Base-by-base conservation (phyloP, 2,113 vertebrate species). In the Bungarus multicinctus region DNA sequence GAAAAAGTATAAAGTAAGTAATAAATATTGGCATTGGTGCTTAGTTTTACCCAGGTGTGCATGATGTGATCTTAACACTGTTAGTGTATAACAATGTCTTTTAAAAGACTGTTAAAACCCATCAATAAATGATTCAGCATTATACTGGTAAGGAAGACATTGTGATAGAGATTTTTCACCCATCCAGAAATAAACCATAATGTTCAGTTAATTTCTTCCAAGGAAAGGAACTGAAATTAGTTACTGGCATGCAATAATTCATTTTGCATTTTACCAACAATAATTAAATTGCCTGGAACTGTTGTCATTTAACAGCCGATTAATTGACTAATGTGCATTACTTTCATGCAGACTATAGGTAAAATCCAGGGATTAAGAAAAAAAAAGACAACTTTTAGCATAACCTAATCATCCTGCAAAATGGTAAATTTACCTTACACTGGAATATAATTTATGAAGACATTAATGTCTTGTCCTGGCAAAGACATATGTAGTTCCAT, bases 261-360 rank as follows among this genome's bases (percentile, higher is more conserved):
- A 98, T 98, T 98, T 98, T 97, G 98, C 97, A 97, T 96, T 98
- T 98, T 97, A 97, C 96, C 96, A 98, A 97, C 96, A 97, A 97
- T 98, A 99, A 98, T 98, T 98, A 98, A 99, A 98, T 99, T 99
- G 98, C 98, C 98, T 93, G 98, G 98, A 99, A 99, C 98, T 98
- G 96, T 98, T 98, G 98, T 98, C 98, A 98, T 99, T 99, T 99
- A 99, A 98, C 98, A 99, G 98, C 94, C 98, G 98, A 99, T 99
- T 99, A 99, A 99, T 99, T 98, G 98, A 98, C 98, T 99, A 99
- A 99, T 99, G 98, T 98, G 98, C 98, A 97, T 98, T 97, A 96
- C 98, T 97, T 97, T 93, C 94, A 97, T 47, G 45, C 95, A 96
- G 97, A 96, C 97, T 97, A 98, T 98, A 98, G 98, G 98, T 98